These are phyloP conservation scores for Orbicella faveolata DNA, from an alignment of 64 coral and sea anemone species.

Conservation along the genomic window DNA sequence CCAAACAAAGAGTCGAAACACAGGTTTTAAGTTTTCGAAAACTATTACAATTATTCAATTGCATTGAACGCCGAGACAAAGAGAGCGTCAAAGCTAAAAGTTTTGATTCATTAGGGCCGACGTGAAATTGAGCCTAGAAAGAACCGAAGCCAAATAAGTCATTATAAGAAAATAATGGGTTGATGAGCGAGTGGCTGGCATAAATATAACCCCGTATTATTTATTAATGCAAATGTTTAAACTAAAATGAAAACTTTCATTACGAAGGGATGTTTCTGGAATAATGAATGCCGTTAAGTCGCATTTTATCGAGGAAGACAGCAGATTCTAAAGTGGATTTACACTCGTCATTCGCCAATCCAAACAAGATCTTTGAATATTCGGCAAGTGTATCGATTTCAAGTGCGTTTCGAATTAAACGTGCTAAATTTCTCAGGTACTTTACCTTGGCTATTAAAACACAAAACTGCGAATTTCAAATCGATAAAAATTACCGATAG, in stretches of 20 bases:
- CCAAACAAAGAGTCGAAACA: slow-evolving; percentile 16
- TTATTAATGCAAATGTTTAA: slow-evolving; percentile 86
- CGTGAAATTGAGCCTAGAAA: slow-evolving; percentile 27
- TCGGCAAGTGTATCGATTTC: neutral
- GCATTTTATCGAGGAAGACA: slow-evolving; percentile 6
- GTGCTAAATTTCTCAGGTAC: neutral
- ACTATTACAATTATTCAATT: slow-evolving; percentile 77
- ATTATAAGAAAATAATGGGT: slow-evolving; percentile 58
- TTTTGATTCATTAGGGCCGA: slow-evolving; percentile 51
- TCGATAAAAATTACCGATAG: slow-evolving; percentile 48
- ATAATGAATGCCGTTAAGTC: slow-evolving; percentile 61
- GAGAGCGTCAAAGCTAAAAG: slow-evolving; percentile 22
- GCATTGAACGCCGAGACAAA: slow-evolving; percentile 54
- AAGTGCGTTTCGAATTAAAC: neutral
- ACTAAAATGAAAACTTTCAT: slow-evolving; percentile 71
- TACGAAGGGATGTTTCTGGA: slow-evolving; percentile 46
- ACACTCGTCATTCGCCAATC: neutral
- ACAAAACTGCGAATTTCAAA: slow-evolving; percentile 50
- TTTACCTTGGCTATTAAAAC: slow-evolving; percentile 16
- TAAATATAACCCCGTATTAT: slow-evolving; percentile 64
- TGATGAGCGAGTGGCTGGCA: slow-evolving; percentile 55
- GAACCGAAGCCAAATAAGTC: slow-evolving; percentile 40
- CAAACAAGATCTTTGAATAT: neutral
- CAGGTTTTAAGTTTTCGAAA: slow-evolving; percentile 27
- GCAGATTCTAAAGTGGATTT: neutral